Evolutionary conservation across 2,888 invertebrate species (phyloP).

Genomic region (Ceratothoa steindachneri): DNA sequence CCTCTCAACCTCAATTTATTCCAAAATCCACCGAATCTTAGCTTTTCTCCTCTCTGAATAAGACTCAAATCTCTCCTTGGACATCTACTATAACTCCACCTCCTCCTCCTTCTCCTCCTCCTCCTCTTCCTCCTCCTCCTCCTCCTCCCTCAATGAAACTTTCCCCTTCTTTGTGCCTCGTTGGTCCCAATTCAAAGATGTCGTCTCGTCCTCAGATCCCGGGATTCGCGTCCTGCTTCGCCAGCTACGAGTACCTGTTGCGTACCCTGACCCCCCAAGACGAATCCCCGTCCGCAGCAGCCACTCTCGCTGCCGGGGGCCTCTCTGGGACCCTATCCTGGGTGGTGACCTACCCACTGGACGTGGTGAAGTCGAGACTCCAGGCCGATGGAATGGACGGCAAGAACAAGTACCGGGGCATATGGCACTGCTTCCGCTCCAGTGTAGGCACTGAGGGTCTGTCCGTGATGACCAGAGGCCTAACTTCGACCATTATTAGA

Average conservation of each 20-base stretch:
- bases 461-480: constrained; percentile 67
- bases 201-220: constrained; percentile 57
- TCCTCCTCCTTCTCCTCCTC: too few relatives aligned
- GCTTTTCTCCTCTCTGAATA: too few relatives aligned
- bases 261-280: constrained; percentile 30
- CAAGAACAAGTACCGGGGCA: constrained; percentile 61
- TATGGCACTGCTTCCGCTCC: constrained; percentile 69
- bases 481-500: too few relatives aligned
- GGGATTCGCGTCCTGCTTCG: constrained; percentile 79
- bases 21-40: too few relatives aligned
- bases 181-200: neutral
- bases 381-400: constrained; percentile 51
- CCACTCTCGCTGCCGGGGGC: constrained; percentile 77
- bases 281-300: constrained; percentile 58
- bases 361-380: constrained; percentile 77
- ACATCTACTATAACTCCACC: too few relatives aligned
- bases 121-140: too few relatives aligned
- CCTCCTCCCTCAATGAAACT: too few relatives aligned
- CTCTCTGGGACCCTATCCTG: constrained; percentile 80
- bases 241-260: constrained; percentile 74
- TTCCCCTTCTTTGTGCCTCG: too few relatives aligned
- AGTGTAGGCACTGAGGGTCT: constrained; percentile 69
- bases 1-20: too few relatives aligned
- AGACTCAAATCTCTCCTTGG: too few relatives aligned
- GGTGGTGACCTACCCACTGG: constrained; percentile 79